Conservation (phyloP, 2,888 invertebrate species). For the Tillus elongatus region DNA sequence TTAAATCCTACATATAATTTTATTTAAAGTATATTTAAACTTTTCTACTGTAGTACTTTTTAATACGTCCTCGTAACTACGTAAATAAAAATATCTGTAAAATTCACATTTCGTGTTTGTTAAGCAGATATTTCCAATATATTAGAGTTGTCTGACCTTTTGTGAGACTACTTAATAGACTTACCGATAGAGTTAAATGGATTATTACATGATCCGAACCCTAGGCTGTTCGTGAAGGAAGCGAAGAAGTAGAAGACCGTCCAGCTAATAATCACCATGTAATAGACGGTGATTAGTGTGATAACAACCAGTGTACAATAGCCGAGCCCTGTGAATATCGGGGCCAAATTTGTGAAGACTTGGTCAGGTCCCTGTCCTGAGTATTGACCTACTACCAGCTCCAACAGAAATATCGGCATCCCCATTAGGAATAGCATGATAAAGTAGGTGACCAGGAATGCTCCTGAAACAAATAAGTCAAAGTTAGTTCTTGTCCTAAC, state of each 20-base stretch:
- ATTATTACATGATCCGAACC: slow-evolving; percentile 62
- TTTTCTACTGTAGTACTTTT: background rate
- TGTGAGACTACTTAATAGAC: slow-evolving; percentile 28
- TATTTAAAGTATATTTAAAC: background rate
- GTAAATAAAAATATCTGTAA: too few species aligned
- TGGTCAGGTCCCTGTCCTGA: slow-evolving; percentile 63
- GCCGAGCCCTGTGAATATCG: slow-evolving; percentile 54
- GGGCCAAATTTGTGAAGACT: slow-evolving; percentile 54
- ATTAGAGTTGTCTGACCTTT: too few species aligned
- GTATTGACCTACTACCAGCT: slow-evolving; percentile 71
- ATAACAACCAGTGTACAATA: slow-evolving; percentile 63
- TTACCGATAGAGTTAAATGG: slow-evolving; percentile 52
- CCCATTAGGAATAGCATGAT: slow-evolving; percentile 68
- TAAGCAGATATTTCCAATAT: background rate
- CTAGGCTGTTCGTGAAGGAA: slow-evolving; percentile 54
- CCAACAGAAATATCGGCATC: slow-evolving; percentile 70
- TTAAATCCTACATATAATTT: too few species aligned
- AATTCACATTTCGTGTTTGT: background rate
- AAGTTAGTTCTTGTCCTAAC: too few species aligned
- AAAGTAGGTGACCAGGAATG: slow-evolving; percentile 65
- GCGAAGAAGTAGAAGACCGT: slow-evolving; percentile 65
- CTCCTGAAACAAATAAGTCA: too few species aligned
- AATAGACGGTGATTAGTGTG: slow-evolving; percentile 63
- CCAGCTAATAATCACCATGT: slow-evolving; percentile 74
- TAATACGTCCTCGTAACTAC: too few species aligned